Evolutionary conservation across 2,113 vertebrate genomes (phyloP), one percentile per base, ranked within the genome.

Genomic region (Etheostoma spectabile): DNA sequence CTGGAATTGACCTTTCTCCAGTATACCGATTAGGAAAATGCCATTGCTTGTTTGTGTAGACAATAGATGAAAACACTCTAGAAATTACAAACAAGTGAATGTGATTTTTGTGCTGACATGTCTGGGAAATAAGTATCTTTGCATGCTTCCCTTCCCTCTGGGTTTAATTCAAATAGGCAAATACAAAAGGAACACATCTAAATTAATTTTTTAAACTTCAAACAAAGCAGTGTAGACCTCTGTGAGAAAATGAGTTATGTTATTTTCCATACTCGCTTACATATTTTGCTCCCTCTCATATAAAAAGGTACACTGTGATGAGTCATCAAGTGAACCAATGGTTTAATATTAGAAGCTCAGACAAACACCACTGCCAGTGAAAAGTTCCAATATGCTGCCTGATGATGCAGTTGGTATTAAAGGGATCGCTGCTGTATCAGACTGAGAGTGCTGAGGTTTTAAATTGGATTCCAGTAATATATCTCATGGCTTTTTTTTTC

Each of bases 331-430:
- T 24, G 61, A 64, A 65, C 51, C 60, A 67, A 4, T 82, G 14
- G 53, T 78, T 82, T 73, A 66, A 86, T 69, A 75, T 80, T 24
- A 62, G 35, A 48, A 59, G 35, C 46, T 56, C 15, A 18, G 65
- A 66, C 14, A 68, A 86, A 81, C 33, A 48, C 38, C 24, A 48
- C 19, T 11, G 56, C 45, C 22, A 12, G 21, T 7, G 46, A 33
- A 80, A 73, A 55, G 27, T 77, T 68, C 63, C 16, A 72, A 60
- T 60, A 60, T 64, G 74, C 51, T 74, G 66, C 33, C 45, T 57
- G 11, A 53, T 62, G 78, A 59, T 48, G 48, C 33, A 45, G 6
- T 16, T 22, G 42, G 52, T 61, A 48, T 78, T 64, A 69, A 63
- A 77, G 49, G 13, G 46, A 49, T 55, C 45, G 53, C 63, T 65